Evolutionary conservation across 2,797 vertebrate species (phyloP).

Genomic region (Fistularia tabacaria): DNA sequence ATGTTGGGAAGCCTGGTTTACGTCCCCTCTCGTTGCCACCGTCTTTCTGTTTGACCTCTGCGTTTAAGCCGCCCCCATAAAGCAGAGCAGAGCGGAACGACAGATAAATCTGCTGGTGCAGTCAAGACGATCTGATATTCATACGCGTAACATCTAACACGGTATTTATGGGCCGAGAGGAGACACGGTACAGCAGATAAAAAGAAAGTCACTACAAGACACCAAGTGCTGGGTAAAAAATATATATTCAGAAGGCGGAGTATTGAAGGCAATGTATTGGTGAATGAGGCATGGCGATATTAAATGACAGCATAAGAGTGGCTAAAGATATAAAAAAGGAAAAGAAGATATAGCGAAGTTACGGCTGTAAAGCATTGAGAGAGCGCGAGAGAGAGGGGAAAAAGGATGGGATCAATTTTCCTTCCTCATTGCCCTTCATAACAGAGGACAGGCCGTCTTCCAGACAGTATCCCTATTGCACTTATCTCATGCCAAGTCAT

Average conservation of each 20-base stretch:
- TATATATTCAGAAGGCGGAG: conserved; percentile 6
- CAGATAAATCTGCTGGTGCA: conserved; percentile 48
- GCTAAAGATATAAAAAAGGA: conserved; percentile 20
- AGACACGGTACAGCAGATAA: conserved; percentile 3
- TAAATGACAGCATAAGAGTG: conserved; percentile 35
- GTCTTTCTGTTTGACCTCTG: conserved; percentile 46
- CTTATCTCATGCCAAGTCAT: conserved; percentile 64
- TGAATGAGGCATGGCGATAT: conserved; percentile 27
- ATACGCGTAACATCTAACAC: conserved; percentile 44
- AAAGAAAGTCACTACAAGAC: neutral
- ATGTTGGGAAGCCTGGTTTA: conserved; percentile 22
- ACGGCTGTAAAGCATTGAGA: conserved; percentile 4
- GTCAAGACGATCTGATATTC: conserved; percentile 52
- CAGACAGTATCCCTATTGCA: conserved; percentile 51
- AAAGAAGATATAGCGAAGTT: conserved; percentile 23
- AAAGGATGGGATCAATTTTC: conserved; percentile 54
- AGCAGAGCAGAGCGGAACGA: conserved; percentile 40
- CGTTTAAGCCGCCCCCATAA: conserved; percentile 38
- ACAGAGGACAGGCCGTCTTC: conserved; percentile 53
- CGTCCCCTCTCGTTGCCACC: conserved; percentile 4
- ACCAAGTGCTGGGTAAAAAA: neutral
- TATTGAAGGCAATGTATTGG: conserved; percentile 25
- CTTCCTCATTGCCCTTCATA: conserved; percentile 53
- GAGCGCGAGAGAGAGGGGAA: conserved; percentile 18
- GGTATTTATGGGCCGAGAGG: conserved; percentile 38